Evolutionary conservation across 2,113 vertebrate species (phyloP), one percentile per base, ranked within the genome.

Genomic region (Sinocyclocheilus maitianheensis): DNA sequence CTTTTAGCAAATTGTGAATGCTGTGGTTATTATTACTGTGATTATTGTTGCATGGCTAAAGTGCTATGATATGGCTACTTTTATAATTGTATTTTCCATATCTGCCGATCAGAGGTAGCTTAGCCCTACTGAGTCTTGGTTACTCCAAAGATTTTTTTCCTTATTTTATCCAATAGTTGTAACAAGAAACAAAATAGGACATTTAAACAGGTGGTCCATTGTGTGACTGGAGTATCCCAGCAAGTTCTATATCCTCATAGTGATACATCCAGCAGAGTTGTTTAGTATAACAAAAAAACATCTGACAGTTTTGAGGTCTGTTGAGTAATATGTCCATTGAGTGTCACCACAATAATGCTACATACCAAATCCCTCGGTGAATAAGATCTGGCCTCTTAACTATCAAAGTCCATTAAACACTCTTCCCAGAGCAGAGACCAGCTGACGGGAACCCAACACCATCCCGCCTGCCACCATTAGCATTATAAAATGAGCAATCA

Each of bases 401-500:
- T 96, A 95, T 96, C 96, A 96, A 94, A 92, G 94, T 94, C 95
- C 93, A 96, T 96, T 96, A 96, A 96, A 95, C 94, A 94, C 95
- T 95, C 94, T 93, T 94, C 93, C 91, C 90, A 90, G 94, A 92
- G 93, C 92, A 96, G 94, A 93, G 94, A 93, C 95, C 96, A 96
- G 95, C 95, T 96, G 96, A 96, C 96, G 93, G 93, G 95, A 96
- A 95, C 95, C 92, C 94, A 92, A 95, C 94, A 95, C 95, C 95
- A 79, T 46, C 72, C 72, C 74, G 91, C 92, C 94, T 93, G 94
- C 93, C 93, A 90, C 94, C 93, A 96, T 97, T 96, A 96, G 95
- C 96, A 96, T 96, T 95, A 96, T 93, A 97, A 97, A 96, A 96
- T 96, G 96, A 95, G 95, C 96, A 96, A 95, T 96, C 94, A 94